Conservation (phyloP, 2,113 vertebrate genomes). For the Thinocorus orbignyianus region DNA sequence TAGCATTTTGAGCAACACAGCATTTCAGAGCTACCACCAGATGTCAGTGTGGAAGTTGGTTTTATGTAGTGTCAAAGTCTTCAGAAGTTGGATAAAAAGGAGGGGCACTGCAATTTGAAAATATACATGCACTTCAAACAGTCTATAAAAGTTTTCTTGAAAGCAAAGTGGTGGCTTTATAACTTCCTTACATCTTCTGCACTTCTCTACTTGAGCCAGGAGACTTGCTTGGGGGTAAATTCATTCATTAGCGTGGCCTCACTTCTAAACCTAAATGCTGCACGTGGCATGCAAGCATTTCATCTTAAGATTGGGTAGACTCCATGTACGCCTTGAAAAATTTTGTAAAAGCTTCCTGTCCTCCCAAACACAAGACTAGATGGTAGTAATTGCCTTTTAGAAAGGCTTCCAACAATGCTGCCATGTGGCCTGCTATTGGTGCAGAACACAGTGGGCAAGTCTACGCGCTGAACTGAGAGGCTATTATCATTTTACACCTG, state of each 20-base stretch:
- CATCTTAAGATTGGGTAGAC: background rate
- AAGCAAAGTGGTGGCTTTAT: background rate
- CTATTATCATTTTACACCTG: background rate
- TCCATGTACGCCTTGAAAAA: background rate
- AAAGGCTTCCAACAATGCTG: background rate
- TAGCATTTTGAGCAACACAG: conserved; percentile 14
- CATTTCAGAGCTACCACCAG: conserved; percentile 67
- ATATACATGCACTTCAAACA: background rate
- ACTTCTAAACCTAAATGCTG: background rate
- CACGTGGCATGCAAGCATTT: background rate
- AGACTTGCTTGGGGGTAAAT: background rate
- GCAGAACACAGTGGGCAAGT: background rate
- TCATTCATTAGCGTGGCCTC: background rate
- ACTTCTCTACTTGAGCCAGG: background rate
- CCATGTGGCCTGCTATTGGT: rapidly evolving
- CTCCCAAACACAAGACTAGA: background rate
- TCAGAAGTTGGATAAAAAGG: background rate
- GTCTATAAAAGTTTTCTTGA: background rate
- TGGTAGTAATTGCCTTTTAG: background rate
- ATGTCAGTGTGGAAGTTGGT: conserved; percentile 73
- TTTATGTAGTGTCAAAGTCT: background rate
- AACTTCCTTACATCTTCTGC: background rate
- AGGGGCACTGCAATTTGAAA: background rate
- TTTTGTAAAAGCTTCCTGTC: background rate
- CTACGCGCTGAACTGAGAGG: background rate